phyloP scores from a whole-genome alignment of 2,797 vertebrate species.

The Cheirogaleus major region DNA sequence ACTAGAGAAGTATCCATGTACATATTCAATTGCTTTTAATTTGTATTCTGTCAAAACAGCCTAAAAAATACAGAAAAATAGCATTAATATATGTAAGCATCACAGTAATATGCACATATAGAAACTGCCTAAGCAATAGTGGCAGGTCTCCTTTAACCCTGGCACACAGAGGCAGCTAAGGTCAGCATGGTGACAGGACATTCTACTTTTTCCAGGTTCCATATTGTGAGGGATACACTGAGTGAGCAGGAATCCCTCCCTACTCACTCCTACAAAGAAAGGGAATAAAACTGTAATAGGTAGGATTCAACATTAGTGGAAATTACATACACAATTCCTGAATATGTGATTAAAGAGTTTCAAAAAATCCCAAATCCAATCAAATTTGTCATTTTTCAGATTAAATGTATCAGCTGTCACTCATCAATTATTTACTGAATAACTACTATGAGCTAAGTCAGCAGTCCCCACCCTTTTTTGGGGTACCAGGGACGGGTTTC shows the following conservation, averaged over 20 bases:
- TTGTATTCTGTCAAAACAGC: conserved; percentile 98
- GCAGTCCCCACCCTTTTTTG: too few relatives aligned
- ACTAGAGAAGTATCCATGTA: conserved; percentile 99
- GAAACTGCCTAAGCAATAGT: not conserved
- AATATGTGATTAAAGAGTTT: not conserved
- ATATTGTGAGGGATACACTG: not conserved
- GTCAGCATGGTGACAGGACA: not conserved
- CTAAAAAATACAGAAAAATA: conserved; percentile 81
- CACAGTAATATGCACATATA: not conserved
- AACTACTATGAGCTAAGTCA: not conserved
- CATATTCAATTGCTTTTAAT: conserved; percentile 97
- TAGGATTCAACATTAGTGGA: not conserved
- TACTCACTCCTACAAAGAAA: not conserved
- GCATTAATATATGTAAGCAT: not conserved
- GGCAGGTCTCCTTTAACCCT: not conserved
- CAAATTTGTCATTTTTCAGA: conserved; percentile 2
- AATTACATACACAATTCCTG: not conserved
- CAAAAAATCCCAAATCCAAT: not conserved
- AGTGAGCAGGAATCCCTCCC: not conserved
- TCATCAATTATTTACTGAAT: not conserved
- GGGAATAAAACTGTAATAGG: not conserved
- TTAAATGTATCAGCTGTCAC: not conserved
- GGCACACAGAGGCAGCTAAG: not conserved
- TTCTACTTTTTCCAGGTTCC: not conserved
- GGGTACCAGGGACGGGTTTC: too few relatives aligned